Base-by-base conservation (phyloP, 2,113 vertebrate species). In the Tringa solitaria region DNA sequence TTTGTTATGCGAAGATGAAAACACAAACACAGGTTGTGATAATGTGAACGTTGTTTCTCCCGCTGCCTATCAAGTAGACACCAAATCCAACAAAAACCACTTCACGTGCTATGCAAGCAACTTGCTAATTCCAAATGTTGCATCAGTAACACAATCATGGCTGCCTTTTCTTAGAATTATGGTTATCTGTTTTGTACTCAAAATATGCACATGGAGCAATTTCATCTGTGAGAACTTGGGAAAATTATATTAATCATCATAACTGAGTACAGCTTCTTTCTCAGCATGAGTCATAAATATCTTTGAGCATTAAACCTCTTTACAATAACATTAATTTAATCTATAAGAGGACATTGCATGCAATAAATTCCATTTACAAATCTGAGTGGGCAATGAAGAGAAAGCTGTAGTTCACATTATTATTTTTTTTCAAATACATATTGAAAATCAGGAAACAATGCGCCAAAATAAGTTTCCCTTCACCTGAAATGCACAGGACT, bases 271-370 rank as follows among this genome's bases (percentile, higher is more conserved):
- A 95, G 95, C 95, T 96, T 95, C 95, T 97, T 97, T 98, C 96
- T 97, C 97, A 97, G 96, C 94, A 63, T 96, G 97, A 97, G 93
- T 85, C 97, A 97, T 98, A 98, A 98, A 97, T 98, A 98, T 97
- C 96, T 97, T 95, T 94, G 93, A 97, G 95, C 95, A 97, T 98
- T 98, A 96, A 97, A 97, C 93, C 96, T 97, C 93, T 98, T 98
- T 98, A 97, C 96, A 98, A 98, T 98, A 97, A 97, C 95, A 97
- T 97, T 97, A 98, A 98, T 98, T 98, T 98, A 97, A 98, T 98
- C 97, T 98, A 95, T 97, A 98, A 97, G 97, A 97, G 97, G 95
- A 95, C 92, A 96, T 91, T 93, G 93, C 33, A 1, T 96, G 96
- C 96, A 95, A 96, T 97, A 98, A 98, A 98, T 98, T 97, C 96